These are phyloP conservation scores for Chelmon rostratus DNA, from an alignment of 2,797 vertebrate species.

Conservation along the genomic window DNA sequence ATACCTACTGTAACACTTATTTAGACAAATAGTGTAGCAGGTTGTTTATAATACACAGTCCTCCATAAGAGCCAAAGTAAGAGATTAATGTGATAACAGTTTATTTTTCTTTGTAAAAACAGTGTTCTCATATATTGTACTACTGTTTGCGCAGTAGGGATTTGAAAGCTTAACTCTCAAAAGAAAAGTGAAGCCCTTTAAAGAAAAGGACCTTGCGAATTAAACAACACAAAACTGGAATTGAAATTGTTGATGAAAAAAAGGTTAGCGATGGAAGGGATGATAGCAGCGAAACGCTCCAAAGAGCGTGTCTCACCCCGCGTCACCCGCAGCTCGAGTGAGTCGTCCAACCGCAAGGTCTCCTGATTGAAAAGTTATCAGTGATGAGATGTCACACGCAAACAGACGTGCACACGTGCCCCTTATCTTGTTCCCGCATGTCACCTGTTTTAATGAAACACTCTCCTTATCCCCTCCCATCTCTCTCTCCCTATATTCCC, in stretches of 20 bases:
- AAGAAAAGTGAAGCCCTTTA: conserved; percentile 32
- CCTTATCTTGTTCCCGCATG: conserved; percentile 79
- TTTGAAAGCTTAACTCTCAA: conserved; percentile 5
- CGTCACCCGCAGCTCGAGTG: conserved; percentile 55
- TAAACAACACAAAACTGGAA: conserved; percentile 50
- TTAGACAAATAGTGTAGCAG: background rate
- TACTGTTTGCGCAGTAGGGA: background rate
- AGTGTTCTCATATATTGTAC: background rate
- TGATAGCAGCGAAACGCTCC: conserved; percentile 45
- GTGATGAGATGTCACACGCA: conserved; percentile 69
- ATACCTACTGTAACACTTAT: background rate
- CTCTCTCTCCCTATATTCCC: conserved; percentile 54
- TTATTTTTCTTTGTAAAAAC: conserved; percentile 4
- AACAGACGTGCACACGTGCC: conserved; percentile 57
- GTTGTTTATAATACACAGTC: background rate
- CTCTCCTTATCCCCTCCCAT: conserved; percentile 73
- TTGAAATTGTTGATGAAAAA: conserved; percentile 54
- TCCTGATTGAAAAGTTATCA: conserved; percentile 81
- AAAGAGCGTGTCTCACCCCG: conserved; percentile 37
- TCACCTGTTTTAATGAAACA: conserved; percentile 83
- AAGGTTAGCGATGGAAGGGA: conserved; percentile 40
- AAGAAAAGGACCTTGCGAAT: conserved; percentile 47
- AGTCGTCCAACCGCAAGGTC: conserved; percentile 65
- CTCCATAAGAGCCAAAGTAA: background rate
- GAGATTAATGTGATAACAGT: background rate